Evolutionary conservation across 2,888 invertebrate genomes (phyloP), one percentile per base, ranked within the genome.

Genomic region (Elegia similella): DNA sequence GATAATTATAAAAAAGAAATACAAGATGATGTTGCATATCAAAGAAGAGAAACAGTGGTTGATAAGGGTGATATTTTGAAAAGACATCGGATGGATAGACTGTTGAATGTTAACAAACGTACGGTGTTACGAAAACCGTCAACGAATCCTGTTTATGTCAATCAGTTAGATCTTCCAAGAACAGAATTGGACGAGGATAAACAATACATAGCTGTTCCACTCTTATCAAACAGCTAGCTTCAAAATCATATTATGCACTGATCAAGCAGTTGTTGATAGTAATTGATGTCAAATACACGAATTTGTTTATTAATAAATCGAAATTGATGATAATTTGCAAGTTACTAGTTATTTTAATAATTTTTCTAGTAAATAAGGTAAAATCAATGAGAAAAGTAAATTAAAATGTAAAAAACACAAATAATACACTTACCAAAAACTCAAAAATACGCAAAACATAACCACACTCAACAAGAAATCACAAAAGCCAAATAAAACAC

Each of bases 171-270:
- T 34, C 44, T 46, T 55, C 54, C 34, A 16, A 46, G 54, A 55
- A 48, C 17, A 34, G 38, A 55, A 38, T 32, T 47, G 13, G 63
- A 61, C 52, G 72, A 76, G 56, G 74, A 80, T 59, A 70, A 73
- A 44, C 67, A 66, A 58, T 80, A 76, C 67, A 64, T 88, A 66
- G 85, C 84, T 8, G 73, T 88, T 61, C 78, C 82, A 23, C 73
- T 86, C 55, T 70, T 70, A 66, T 59, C 74, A 60, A 79, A 73
- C 53, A 48, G 30, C 10, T 48, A 64, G 71, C 56, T 59, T 62
- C 56, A 64, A 66, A 64, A 17, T 46, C 38, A 47, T 55, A 58
- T 10, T 54, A 7, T 34, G 1, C 16, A 6, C 34, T 16, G 16
- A 34, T 34, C 6, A 48, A 32, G 16, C 50, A 15, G 32, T 34